Evolutionary conservation across 2,888 invertebrate genomes (phyloP).

Genomic region (Iphiclides podalirius): DNA sequence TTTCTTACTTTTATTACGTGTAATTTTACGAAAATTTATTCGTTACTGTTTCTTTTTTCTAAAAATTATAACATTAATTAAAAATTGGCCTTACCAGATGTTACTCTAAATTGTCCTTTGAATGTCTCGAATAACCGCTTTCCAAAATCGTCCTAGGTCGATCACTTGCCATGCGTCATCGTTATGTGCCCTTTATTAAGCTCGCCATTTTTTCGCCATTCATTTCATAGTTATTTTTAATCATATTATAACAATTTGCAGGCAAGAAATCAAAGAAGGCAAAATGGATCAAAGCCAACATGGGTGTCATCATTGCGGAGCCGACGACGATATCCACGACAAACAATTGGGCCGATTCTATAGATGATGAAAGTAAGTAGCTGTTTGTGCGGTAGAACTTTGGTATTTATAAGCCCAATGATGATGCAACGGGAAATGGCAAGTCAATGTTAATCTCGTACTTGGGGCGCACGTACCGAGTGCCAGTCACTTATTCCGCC

Average conservation of each 20-base stretch:
- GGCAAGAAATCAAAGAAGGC: constrained; percentile 92
- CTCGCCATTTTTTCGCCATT: constrained; percentile 31
- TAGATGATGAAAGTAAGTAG: constrained; percentile 88
- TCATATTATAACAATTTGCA: constrained; percentile 50
- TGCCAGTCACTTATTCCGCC: constrained; percentile 80
- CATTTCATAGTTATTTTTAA: constrained; percentile 25
- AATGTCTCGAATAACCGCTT: constrained; percentile 62
- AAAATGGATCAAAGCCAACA: constrained; percentile 90
- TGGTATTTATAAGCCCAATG: constrained; percentile 49
- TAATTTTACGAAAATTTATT: constrained; percentile 38
- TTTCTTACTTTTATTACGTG: constrained; percentile 50
- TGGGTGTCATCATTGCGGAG: constrained; percentile 90
- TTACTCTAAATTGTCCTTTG: constrained; percentile 39
- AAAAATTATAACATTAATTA: constrained; percentile 31
- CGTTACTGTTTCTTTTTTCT: constrained; percentile 31
- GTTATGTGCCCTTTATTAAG: constrained; percentile 45
- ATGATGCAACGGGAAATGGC: constrained; percentile 70
- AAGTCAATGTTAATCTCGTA: constrained; percentile 88
- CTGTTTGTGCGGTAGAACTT: background rate
- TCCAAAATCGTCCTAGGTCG: constrained; percentile 69
- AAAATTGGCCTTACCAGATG: constrained; percentile 35
- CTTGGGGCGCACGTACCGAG: constrained; percentile 84
- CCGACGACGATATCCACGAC: constrained; percentile 80
- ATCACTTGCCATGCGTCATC: constrained; percentile 73
- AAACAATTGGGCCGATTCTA: constrained; percentile 90